Conservation (phyloP, 37 sponge, comb jelly and placozoan genomes). For the Lycopodina hypogea region DNA sequence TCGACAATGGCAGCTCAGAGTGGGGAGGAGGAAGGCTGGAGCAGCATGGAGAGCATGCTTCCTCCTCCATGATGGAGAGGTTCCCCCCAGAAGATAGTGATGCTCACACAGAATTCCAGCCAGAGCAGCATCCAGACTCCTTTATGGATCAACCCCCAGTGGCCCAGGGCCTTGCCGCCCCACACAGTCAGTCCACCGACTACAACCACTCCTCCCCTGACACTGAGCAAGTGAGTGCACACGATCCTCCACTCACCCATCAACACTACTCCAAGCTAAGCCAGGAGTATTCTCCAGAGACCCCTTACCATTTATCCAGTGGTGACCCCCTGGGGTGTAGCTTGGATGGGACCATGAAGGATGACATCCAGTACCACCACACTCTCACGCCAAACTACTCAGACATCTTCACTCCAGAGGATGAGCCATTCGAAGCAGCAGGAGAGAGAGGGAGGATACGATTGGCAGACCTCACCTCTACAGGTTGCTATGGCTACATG, state of each 20-base stretch:
- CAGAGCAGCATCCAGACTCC: not conserved
- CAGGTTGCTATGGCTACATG: not conserved
- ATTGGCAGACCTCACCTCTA: not conserved
- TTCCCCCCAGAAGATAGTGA: not conserved
- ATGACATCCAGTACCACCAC: not conserved
- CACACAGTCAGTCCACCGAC: constrained; percentile 38
- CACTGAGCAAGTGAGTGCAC: no score
- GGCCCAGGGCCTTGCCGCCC: not conserved
- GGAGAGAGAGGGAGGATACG: not conserved
- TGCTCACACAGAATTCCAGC: not conserved
- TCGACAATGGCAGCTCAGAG: not conserved
- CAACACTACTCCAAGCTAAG: constrained; percentile 33
- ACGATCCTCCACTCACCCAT: not conserved
- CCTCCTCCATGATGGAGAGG: not conserved
- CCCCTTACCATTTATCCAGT: not conserved
- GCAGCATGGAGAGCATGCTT: not conserved
- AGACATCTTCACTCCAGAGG: constrained; percentile 9
- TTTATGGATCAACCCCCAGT: not conserved
- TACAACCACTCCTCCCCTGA: constrained; percentile 15
- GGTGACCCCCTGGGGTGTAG: not conserved
- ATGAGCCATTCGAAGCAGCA: not conserved
- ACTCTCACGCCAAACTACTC: constrained; percentile 10
- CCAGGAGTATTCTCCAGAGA: constrained; percentile 20
- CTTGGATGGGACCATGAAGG: not conserved
- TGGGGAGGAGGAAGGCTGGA: not conserved